Evolutionary conservation across 1,140 invertebrate genomes (phyloP).

Genomic region (Anastatus disparis): DNA sequence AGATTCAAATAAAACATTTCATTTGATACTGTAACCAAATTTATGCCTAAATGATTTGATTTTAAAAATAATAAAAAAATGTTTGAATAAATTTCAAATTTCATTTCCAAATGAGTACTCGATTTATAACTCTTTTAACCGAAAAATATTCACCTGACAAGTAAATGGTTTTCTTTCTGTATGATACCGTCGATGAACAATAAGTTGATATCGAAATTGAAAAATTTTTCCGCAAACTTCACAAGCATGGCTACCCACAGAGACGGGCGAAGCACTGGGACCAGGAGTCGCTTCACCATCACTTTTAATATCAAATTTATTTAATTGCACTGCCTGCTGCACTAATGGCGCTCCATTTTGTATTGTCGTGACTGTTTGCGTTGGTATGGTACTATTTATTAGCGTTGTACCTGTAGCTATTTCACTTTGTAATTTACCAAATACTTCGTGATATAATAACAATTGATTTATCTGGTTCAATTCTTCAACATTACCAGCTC

Average conservation of each 20-base stretch:
- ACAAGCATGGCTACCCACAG: constrained; percentile 77
- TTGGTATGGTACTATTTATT: constrained; percentile 66
- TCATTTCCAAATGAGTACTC: too few relatives aligned
- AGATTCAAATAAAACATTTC: not conserved
- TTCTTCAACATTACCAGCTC: constrained; percentile 79
- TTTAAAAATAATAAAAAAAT: not conserved
- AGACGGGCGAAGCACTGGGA: constrained; percentile 65
- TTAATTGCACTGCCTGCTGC: constrained; percentile 67
- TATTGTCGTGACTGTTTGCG: constrained; percentile 64
- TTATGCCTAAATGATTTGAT: constrained; percentile 20
- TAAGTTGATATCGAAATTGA: constrained; percentile 85
- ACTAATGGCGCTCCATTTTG: constrained; percentile 63
- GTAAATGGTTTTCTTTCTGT: constrained; percentile 86
- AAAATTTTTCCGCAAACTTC: constrained; percentile 87
- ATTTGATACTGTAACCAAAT: not conserved
- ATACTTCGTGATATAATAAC: constrained; percentile 86
- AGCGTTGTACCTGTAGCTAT: constrained; percentile 64
- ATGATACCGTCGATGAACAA: constrained; percentile 85
- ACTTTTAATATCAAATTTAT: constrained; percentile 69
- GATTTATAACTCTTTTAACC: too few relatives aligned
- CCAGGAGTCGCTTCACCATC: constrained; percentile 67
- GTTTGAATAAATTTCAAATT: too few relatives aligned
- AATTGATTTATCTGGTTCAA: constrained; percentile 84
- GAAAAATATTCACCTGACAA: constrained; percentile 74
- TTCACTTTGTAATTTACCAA: constrained; percentile 81